A percentile compares a stretch with the other conserved stretches of the same genome.
These are phyloP conservation scores for Pelecanoides urinatrix DNA, from an alignment of 2,113 vertebrate species.

Conservation along the genomic window DNA sequence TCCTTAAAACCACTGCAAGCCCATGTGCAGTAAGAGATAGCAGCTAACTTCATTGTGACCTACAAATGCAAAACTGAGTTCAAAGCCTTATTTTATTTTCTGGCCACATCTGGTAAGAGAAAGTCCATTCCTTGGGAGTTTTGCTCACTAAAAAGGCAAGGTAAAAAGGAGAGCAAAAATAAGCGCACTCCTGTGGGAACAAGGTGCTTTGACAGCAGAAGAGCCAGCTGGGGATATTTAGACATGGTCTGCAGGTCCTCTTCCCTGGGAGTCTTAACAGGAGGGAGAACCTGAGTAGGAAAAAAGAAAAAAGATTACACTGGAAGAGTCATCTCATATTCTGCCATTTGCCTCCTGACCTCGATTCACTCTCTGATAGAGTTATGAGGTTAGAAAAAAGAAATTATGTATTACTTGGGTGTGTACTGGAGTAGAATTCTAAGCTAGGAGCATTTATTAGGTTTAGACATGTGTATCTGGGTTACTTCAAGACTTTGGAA, in stretches of 20 bases:
- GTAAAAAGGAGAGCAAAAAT: neutral
- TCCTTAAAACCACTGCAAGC: neutral
- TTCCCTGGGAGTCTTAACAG: neutral
- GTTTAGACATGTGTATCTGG: neutral
- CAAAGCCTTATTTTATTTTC: neutral
- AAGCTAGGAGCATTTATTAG: neutral
- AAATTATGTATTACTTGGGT: neutral
- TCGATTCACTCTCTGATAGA: neutral
- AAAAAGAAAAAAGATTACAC: neutral
- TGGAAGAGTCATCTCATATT: neutral
- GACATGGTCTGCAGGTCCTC: fast-evolving
- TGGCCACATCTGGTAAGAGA: neutral
- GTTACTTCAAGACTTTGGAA: neutral
- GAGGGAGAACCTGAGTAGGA: neutral
- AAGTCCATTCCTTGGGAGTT: neutral
- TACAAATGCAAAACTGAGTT: neutral
- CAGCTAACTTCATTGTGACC: neutral
- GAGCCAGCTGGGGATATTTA: neutral
- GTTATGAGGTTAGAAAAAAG: neutral
- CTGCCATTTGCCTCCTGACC: neutral
- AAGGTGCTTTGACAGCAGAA: neutral
- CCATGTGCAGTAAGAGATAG: neutral
- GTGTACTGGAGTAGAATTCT: neutral
- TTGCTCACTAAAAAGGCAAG: neutral
- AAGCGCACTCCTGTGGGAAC: fast-evolving